Percentiles rank a stretch among this genome's conserved stretches.
phyloP scores from a whole-genome alignment of 1,140 invertebrate species.

The Ooceraea biroi region DNA sequence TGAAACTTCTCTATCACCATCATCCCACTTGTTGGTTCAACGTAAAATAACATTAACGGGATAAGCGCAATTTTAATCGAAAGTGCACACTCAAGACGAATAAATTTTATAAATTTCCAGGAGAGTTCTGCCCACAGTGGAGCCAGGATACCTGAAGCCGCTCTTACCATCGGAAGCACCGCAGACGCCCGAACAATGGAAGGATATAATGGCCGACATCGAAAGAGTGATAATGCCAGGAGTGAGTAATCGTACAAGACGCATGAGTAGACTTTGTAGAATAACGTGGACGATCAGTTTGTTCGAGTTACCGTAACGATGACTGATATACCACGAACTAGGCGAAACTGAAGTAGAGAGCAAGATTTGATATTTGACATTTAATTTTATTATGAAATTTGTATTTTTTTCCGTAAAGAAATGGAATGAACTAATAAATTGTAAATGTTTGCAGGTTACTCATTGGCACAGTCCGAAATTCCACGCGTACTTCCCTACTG shows the following conservation, averaged over 20 bases:
- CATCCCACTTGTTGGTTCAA: no score
- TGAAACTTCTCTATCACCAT: no score
- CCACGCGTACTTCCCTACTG: constrained; percentile 99
- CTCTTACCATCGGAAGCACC: constrained; percentile 94
- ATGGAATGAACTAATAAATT: background rate
- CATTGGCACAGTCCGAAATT: constrained; percentile 99
- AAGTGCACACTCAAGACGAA: background rate
- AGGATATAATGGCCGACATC: constrained; percentile 95
- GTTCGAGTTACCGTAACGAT: background rate
- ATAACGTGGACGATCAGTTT: background rate
- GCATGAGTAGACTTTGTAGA: background rate
- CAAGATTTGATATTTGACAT: background rate
- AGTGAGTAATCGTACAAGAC: constrained; percentile 84
- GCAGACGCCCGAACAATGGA: constrained; percentile 93
- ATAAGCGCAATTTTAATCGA: background rate
- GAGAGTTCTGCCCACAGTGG: constrained; percentile 92
- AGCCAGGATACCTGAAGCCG: constrained; percentile 94
- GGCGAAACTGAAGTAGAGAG: background rate
- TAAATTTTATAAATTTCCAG: constrained; percentile 86
- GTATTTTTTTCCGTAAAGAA: background rate
- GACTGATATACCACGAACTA: background rate
- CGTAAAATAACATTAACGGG: no score
- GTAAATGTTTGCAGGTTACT: constrained; percentile 89
- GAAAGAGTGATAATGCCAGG: constrained; percentile 99
- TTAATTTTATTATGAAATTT: no score